Conservation (phyloP, 2,888 invertebrate genomes). For the Phrixothrix hirtus region DNA sequence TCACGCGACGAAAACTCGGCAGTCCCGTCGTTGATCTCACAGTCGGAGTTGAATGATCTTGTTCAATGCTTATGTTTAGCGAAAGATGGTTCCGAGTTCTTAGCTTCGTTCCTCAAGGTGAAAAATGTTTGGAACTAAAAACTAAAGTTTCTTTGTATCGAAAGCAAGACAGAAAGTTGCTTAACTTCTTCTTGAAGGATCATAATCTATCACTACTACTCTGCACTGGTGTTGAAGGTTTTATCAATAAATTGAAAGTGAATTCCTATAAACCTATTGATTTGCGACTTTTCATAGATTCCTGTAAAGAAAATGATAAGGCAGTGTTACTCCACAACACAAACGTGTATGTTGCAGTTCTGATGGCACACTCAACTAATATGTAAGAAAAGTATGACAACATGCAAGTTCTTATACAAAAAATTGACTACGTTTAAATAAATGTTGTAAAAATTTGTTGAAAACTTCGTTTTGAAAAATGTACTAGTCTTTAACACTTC, state of each 20-base stretch:
- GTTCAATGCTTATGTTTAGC: constrained; percentile 29
- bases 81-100: too few relatives aligned
- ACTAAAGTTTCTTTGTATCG: not conserved
- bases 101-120: too few relatives aligned
- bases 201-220: not conserved
- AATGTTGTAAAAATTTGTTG: too few relatives aligned
- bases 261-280: too few relatives aligned
- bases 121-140: constrained; percentile 9
- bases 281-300: constrained; percentile 11
- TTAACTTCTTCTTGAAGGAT: not conserved
- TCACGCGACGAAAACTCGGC: too few relatives aligned
- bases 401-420: constrained; percentile 3
- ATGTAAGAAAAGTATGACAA: constrained; percentile 18
- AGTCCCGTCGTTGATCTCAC: too few relatives aligned
- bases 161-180: constrained; percentile 1
- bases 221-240: not conserved
- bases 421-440: constrained; percentile 3
- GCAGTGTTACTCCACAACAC: too few relatives aligned
- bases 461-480: too few relatives aligned
- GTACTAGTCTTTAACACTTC: too few relatives aligned
- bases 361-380: constrained; percentile 8
- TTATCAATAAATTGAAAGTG: too few relatives aligned
- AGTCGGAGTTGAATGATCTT: too few relatives aligned
- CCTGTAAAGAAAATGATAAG: constrained; percentile 6
- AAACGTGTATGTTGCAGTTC: constrained; percentile 1